These are phyloP conservation scores for Ommatoiulus sabulosus DNA, from an alignment of 2,888 invertebrate genomes.

Conservation along the genomic window DNA sequence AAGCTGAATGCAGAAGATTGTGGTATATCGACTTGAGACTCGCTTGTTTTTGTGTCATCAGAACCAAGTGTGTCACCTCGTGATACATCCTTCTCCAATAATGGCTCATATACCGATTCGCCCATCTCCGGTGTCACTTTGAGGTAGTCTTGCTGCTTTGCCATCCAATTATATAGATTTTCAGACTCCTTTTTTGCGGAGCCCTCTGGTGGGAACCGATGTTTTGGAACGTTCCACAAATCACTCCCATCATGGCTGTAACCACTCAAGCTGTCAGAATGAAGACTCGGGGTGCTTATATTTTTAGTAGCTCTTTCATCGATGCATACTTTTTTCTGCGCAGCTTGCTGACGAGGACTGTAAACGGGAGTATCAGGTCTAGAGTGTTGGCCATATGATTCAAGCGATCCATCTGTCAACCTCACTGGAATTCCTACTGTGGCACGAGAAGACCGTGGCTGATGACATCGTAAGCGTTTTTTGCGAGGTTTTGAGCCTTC, in stretches of 20 bases:
- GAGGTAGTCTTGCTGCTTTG: slow-evolving; percentile 81
- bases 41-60: slow-evolving; percentile 54
- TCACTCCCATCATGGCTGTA: slow-evolving; percentile 61
- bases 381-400: slow-evolving; percentile 39
- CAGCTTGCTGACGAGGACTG: not conserved
- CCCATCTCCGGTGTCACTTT: slow-evolving; percentile 62
- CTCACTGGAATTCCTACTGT: slow-evolving; percentile 78
- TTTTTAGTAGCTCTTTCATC: slow-evolving; percentile 58
- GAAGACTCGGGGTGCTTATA: slow-evolving; percentile 66
- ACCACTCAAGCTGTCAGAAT: slow-evolving; percentile 65
- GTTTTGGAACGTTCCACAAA: slow-evolving; percentile 59
- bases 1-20: slow-evolving; percentile 62
- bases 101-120: slow-evolving; percentile 23
- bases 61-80: slow-evolving; percentile 54
- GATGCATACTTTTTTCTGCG: not conserved
- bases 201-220: slow-evolving; percentile 61
- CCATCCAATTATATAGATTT: slow-evolving; percentile 97
- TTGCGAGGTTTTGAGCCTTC: slow-evolving; percentile 56
- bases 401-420: slow-evolving; percentile 70
- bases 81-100: slow-evolving; percentile 41
- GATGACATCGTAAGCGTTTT: slow-evolving; percentile 66
- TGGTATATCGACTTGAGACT: slow-evolving; percentile 47
- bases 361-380: slow-evolving; percentile 46
- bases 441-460: slow-evolving; percentile 79
- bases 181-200: slow-evolving; percentile 71